These are phyloP conservation scores for Pseudochromis fuscus DNA, from an alignment of 2,797 vertebrate genomes.

Conservation along the genomic window DNA sequence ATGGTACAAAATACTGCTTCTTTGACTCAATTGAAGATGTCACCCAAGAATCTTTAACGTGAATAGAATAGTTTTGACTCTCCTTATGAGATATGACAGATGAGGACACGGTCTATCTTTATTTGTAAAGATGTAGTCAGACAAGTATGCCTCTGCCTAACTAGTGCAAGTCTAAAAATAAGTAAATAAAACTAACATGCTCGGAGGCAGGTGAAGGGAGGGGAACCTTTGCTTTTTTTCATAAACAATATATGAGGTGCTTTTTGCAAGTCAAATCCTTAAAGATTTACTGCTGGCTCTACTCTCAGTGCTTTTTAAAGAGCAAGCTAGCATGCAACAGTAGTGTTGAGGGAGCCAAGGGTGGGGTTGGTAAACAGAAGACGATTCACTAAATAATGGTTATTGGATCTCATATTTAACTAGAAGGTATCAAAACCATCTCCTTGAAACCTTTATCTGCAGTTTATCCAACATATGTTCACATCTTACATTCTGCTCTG, in stretches of 20 bases:
- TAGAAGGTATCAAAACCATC: conserved; percentile 54
- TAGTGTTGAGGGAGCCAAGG: conserved; percentile 61
- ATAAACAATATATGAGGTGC: conserved; percentile 99
- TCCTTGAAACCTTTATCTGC: conserved; percentile 17
- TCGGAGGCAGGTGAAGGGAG: conserved; percentile 81
- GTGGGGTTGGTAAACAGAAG: conserved; percentile 73
- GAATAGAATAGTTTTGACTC: conserved; percentile 97
- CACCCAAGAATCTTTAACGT: conserved; percentile 96
- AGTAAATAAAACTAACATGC: conserved; percentile 91
- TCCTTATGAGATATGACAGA: conserved; percentile 96
- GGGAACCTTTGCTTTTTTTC: conserved; percentile 86
- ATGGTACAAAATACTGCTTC: conserved; percentile 79
- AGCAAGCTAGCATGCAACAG: conserved; percentile 61
- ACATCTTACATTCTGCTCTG: conserved; percentile 46
- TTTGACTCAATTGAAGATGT: conserved; percentile 98
- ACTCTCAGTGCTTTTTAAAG: conserved; percentile 78
- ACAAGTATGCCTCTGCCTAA: conserved; percentile 93
- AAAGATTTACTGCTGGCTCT: conserved; percentile 80
- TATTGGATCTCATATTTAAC: conserved; percentile 69
- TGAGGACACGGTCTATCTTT: conserved; percentile 95
- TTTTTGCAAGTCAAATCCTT: conserved; percentile 99
- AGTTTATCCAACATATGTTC: conserved; percentile 53
- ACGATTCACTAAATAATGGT: conserved; percentile 72
- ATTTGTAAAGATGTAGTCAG: conserved; percentile 94
- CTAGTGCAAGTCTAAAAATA: conserved; percentile 97